These are phyloP conservation scores for Halichondria panicea DNA, from an alignment of 37 sponge, comb jelly and placozoan genomes.

Conservation along the genomic window DNA sequence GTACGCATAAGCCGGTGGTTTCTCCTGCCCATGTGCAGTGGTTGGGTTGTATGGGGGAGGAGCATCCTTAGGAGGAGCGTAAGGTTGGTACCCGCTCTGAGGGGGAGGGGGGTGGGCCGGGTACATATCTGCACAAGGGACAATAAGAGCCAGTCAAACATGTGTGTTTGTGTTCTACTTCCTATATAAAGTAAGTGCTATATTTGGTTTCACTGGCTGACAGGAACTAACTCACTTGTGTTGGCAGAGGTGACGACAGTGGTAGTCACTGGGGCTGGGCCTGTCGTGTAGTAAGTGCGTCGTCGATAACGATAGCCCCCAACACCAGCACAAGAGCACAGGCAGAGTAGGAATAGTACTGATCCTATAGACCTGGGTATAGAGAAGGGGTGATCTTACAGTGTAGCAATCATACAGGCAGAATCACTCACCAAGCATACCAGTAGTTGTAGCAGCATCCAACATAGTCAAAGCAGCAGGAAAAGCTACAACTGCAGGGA, in stretches of 20 bases:
- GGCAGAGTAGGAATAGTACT: slow-evolving; percentile 32
- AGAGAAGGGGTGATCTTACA: neutral
- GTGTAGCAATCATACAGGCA: neutral
- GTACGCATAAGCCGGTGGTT: too few species aligned
- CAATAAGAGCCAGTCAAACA: slow-evolving; percentile 11
- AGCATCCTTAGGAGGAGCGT: neutral
- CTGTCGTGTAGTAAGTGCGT: neutral
- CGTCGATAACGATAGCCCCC: slow-evolving; percentile 33
- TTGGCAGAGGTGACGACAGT: neutral
- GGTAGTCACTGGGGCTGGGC: neutral
- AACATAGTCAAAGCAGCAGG: slow-evolving; percentile 26
- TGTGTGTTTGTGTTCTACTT: slow-evolving; percentile 25
- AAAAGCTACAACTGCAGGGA: slow-evolving; percentile 12
- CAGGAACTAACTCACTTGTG: neutral
- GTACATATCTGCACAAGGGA: neutral
- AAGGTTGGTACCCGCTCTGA: neutral
- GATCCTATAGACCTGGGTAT: slow-evolving; percentile 7
- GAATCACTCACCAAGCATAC: slow-evolving; percentile 62
- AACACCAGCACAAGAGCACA: slow-evolving; percentile 55
- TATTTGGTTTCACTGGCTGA: slow-evolving; percentile 11
- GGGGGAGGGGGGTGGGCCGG: neutral
- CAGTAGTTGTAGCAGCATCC: slow-evolving; percentile 42
- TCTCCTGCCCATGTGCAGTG: too few species aligned
- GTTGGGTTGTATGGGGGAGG: slow-evolving; percentile 31
- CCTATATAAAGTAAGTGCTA: neutral